A percentile compares a stretch with the other conserved stretches of the same genome.
Evolutionary conservation across 2,113 vertebrate genomes (phyloP).

Genomic region (Panthera tigris): DNA sequence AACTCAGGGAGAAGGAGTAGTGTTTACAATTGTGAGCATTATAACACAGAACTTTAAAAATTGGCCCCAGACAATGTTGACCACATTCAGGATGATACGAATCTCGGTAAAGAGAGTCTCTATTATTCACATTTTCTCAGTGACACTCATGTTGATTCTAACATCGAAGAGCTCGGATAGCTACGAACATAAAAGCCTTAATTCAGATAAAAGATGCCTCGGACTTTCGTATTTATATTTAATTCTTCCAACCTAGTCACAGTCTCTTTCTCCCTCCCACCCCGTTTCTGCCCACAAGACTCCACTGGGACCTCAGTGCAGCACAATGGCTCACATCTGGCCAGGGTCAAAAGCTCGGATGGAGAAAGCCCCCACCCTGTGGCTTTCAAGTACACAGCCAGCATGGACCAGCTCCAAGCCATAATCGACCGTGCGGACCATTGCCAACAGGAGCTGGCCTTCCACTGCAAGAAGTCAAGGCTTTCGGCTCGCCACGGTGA

Average conservation of each 20-base stretch:
- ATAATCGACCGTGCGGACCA: slow-evolving; percentile 90
- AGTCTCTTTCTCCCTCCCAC: slow-evolving; percentile 31
- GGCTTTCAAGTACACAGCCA: slow-evolving; percentile 91
- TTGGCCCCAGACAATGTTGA: neutral
- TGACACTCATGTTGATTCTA: neutral
- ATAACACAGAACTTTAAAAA: neutral
- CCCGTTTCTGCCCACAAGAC: slow-evolving; percentile 80
- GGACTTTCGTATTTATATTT: neutral
- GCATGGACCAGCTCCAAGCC: slow-evolving; percentile 88
- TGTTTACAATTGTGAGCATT: neutral
- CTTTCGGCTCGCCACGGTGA: slow-evolving; percentile 90
- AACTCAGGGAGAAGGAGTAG: neutral
- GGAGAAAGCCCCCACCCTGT: slow-evolving; percentile 82
- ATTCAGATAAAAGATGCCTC: neutral
- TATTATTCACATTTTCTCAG: neutral
- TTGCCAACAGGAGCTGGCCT: slow-evolving; percentile 93
- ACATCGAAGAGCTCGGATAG: neutral
- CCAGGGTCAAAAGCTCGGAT: slow-evolving; percentile 84
- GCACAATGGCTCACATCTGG: slow-evolving; percentile 92
- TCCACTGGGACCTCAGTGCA: slow-evolving; percentile 90
- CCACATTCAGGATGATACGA: neutral
- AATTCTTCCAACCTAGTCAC: neutral
- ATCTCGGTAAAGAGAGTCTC: neutral
- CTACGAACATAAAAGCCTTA: neutral
- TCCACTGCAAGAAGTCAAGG: slow-evolving; percentile 93